Conservation (phyloP, 2,888 invertebrate species). For the Tachina fera region DNA sequence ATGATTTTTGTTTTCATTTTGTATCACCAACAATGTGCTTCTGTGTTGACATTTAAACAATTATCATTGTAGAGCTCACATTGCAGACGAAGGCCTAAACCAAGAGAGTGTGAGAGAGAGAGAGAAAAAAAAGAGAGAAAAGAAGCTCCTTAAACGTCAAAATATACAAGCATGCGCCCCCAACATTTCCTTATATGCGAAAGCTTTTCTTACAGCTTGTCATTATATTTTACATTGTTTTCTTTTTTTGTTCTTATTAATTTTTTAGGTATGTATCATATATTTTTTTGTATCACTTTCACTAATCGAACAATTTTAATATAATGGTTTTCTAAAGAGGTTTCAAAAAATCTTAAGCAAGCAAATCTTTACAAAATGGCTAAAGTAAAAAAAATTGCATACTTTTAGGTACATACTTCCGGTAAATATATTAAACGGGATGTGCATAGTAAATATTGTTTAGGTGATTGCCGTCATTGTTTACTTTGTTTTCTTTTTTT, state of each 20-base stretch:
- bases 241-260: slow-evolving; percentile 14
- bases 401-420: not conserved
- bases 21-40: slow-evolving; percentile 57
- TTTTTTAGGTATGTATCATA: slow-evolving; percentile 14
- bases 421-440: not conserved
- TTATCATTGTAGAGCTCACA: not conserved
- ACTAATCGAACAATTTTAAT: slow-evolving; percentile 47
- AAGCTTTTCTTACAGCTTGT: slow-evolving; percentile 53
- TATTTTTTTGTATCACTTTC: slow-evolving; percentile 16
- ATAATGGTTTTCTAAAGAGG: slow-evolving; percentile 15
- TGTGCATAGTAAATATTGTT: not conserved
- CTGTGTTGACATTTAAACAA: slow-evolving; percentile 41
- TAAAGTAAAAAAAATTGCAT: not conserved
- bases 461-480: not conserved
- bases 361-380: slow-evolving; percentile 22
- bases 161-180: slow-evolving; percentile 43
- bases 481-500: not conserved
- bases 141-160: slow-evolving; percentile 38
- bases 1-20: slow-evolving; percentile 68
- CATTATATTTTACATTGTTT: slow-evolving; percentile 32
- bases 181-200: slow-evolving; percentile 27
- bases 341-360: not conserved
- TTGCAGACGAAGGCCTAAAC: slow-evolving; percentile 42
- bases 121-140: not conserved
- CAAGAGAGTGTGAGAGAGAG: not conserved